phyloP scores from a whole-genome alignment of 2,113 vertebrate species.

The Silurus asotus region DNA sequence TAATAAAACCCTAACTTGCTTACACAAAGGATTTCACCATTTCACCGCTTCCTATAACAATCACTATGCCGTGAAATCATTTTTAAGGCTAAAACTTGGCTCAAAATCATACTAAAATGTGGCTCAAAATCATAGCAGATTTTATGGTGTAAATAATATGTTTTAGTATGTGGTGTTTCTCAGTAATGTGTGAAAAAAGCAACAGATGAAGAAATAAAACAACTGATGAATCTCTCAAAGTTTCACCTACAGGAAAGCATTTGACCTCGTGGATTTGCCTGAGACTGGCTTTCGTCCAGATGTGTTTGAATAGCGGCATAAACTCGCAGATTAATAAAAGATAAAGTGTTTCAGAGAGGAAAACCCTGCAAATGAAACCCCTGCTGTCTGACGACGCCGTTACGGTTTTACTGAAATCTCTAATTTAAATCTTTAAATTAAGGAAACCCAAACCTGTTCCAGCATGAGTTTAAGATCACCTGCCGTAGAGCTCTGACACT shows the following conservation, averaged over 20 bases:
- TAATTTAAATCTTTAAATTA: background rate
- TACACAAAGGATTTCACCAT: background rate
- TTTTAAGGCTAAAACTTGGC: background rate
- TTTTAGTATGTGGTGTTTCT: background rate
- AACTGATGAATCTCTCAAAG: background rate
- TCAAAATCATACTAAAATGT: background rate
- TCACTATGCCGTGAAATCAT: background rate
- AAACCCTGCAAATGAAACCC: constrained; percentile 17
- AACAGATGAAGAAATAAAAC: background rate
- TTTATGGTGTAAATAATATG: background rate
- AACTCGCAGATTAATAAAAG: constrained; percentile 46
- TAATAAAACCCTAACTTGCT: background rate
- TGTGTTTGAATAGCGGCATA: constrained; percentile 49
- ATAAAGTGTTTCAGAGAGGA: constrained; percentile 37
- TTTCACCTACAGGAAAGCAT: constrained; percentile 35
- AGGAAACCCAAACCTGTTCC: no score
- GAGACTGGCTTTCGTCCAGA: constrained; percentile 50
- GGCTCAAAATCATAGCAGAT: background rate
- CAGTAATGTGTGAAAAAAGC: background rate
- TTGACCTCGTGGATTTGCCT: constrained; percentile 45
- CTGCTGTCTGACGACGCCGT: background rate
- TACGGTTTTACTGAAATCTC: background rate
- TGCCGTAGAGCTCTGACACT: no score
- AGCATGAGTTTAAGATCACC: no score
- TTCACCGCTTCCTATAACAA: background rate